These are phyloP conservation scores for Botia almorhae DNA, from an alignment of 2,797 vertebrate species.

Conservation along the genomic window DNA sequence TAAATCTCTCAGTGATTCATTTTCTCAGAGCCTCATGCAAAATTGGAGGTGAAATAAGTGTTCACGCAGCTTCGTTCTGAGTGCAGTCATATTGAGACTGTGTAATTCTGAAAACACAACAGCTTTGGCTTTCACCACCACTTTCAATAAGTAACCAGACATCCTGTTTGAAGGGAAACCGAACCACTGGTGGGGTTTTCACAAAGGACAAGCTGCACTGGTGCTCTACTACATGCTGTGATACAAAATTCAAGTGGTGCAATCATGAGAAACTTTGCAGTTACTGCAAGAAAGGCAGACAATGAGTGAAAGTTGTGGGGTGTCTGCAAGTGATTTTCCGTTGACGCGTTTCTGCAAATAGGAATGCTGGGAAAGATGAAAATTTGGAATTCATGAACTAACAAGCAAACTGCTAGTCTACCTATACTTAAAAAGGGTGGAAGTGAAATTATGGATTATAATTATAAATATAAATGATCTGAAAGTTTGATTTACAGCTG, in stretches of 20 bases:
- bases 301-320: background rate
- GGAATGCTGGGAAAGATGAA: background rate
- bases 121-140: slow-evolving; percentile 73
- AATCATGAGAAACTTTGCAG: slow-evolving; percentile 52
- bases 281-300: slow-evolving; percentile 34
- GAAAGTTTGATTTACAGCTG: too few relatives aligned
- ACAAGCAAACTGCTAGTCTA: background rate
- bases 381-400: background rate
- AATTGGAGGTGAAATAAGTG: slow-evolving; percentile 54
- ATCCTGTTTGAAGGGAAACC: slow-evolving; percentile 79
- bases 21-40: slow-evolving; percentile 52
- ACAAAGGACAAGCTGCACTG: slow-evolving; percentile 65
- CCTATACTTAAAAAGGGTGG: slow-evolving; percentile 7
- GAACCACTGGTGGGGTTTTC: slow-evolving; percentile 74
- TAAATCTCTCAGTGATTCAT: slow-evolving; percentile 54
- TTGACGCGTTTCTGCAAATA: background rate
- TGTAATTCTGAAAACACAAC: slow-evolving; percentile 72
- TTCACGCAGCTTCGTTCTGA: slow-evolving; percentile 63
- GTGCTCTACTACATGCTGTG: slow-evolving; percentile 58
- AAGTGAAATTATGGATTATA: background rate
- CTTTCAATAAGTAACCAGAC: slow-evolving; percentile 78
- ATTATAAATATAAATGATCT: too few relatives aligned
- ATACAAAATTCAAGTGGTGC: slow-evolving; percentile 60
- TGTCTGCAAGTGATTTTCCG: slow-evolving; percentile 13
- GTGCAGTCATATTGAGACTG: slow-evolving; percentile 69